Evolutionary conservation across 2,888 invertebrate genomes (phyloP).

Genomic region (Drosophila sordidapex): DNA sequence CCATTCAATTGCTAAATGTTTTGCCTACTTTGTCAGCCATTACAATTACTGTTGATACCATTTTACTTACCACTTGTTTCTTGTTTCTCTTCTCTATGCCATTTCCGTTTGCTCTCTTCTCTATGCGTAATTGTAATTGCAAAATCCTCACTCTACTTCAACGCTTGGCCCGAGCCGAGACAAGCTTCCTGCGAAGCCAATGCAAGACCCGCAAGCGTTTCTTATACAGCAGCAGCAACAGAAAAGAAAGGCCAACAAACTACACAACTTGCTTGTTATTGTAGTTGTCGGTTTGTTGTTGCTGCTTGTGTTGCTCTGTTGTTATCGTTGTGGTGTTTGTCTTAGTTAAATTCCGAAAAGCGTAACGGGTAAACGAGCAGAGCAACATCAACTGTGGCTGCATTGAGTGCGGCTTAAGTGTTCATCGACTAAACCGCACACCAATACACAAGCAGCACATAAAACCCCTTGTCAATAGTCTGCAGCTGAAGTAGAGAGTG

Average conservation of each 20-base stretch:
- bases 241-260: constrained; percentile 78
- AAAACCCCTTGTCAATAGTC: constrained; percentile 74
- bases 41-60: constrained; percentile 56
- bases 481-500: constrained; percentile 35
- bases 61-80: constrained; percentile 34
- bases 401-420: constrained; percentile 79
- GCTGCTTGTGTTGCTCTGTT: constrained; percentile 60
- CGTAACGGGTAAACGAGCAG: constrained; percentile 76
- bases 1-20: constrained; percentile 60
- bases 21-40: constrained; percentile 67
- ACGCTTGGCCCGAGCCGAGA: constrained; percentile 58
- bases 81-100: constrained; percentile 19
- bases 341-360: constrained; percentile 78
- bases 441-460: constrained; percentile 48
- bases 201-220: constrained; percentile 79
- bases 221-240: constrained; percentile 49
- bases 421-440: constrained; percentile 78
- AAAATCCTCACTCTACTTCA: constrained; percentile 19
- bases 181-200: constrained; percentile 81
- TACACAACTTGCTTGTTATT: constrained; percentile 61
- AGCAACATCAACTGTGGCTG: constrained; percentile 60
- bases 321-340: constrained; percentile 79
- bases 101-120: constrained; percentile 45
- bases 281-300: constrained; percentile 24
- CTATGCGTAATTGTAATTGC: constrained; percentile 76